Evolutionary conservation across 2,888 invertebrate species (phyloP).

Genomic region (Arrhopalites spinosus): DNA sequence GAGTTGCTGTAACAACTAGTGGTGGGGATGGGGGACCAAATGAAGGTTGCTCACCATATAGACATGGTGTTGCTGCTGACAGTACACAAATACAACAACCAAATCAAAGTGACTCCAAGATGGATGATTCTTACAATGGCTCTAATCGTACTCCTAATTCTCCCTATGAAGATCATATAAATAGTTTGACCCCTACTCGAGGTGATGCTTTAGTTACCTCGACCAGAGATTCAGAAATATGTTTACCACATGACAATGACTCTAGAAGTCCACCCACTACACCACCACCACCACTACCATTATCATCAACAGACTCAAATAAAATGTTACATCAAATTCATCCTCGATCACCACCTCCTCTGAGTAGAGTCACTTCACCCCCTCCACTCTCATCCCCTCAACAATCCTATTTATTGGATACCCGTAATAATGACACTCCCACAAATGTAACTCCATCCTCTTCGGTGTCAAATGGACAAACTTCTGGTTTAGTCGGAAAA

Average conservation of each 20-base stretch:
- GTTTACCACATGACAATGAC: slow-evolving; percentile 42
- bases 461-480: slow-evolving; percentile 26
- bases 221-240: slow-evolving; percentile 49
- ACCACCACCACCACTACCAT: slow-evolving; percentile 18
- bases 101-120: slow-evolving; percentile 25
- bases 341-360: background rate
- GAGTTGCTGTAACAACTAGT: slow-evolving; percentile 29
- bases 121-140: slow-evolving; percentile 18
- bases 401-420: slow-evolving; percentile 2
- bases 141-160: slow-evolving; percentile 27
- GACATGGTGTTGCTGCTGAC: slow-evolving; percentile 40
- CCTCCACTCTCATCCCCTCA: background rate
- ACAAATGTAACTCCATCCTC: slow-evolving; percentile 16
- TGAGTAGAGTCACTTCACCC: background rate
- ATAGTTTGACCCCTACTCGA: slow-evolving; percentile 33
- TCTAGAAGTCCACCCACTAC: slow-evolving; percentile 31
- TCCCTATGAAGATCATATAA: slow-evolving; percentile 29
- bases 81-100: slow-evolving; percentile 44
- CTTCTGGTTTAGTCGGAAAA: too few species aligned
- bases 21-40: background rate
- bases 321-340: background rate
- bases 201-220: slow-evolving; percentile 50
- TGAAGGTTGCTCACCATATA: slow-evolving; percentile 30
- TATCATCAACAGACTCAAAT: slow-evolving; percentile 22
- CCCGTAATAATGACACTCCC: background rate